Conservation (phyloP, 2,113 vertebrate species). For the Passerina amoena region DNA sequence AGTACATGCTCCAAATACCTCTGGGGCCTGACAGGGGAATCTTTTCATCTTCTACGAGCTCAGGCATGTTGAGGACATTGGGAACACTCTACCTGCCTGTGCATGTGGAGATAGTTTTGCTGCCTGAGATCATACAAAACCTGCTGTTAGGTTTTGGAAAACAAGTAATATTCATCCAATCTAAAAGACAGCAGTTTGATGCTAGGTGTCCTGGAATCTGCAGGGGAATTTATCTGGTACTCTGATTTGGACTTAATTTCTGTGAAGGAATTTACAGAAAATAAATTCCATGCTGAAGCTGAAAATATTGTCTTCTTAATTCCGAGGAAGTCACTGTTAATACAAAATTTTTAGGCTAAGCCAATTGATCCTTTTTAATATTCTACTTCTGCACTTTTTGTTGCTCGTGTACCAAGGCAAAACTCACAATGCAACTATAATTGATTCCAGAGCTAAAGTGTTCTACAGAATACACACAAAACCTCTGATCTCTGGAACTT, state of each 20-base stretch:
- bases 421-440: not conserved
- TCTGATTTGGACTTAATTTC: not conserved
- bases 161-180: fast-evolving
- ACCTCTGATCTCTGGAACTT: not conserved
- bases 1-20: not conserved
- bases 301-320: not conserved
- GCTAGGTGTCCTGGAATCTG: not conserved
- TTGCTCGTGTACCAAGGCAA: not conserved
- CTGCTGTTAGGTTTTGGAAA: not conserved
- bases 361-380: not conserved
- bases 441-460: not conserved
- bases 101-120: not conserved
- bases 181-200: not conserved
- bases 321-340: not conserved
- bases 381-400: not conserved
- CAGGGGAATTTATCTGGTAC: not conserved
- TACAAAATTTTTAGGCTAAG: not conserved
- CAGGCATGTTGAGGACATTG: not conserved
- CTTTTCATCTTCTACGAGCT: not conserved
- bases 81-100: not conserved
- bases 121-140: not conserved
- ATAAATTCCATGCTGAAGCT: not conserved
- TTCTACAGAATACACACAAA: not conserved
- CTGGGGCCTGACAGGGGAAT: not conserved
- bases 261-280: not conserved